Evolutionary conservation across 2,888 invertebrate species (phyloP), one percentile per base, ranked within the genome.

Genomic region (Lydus trimaculatus): DNA sequence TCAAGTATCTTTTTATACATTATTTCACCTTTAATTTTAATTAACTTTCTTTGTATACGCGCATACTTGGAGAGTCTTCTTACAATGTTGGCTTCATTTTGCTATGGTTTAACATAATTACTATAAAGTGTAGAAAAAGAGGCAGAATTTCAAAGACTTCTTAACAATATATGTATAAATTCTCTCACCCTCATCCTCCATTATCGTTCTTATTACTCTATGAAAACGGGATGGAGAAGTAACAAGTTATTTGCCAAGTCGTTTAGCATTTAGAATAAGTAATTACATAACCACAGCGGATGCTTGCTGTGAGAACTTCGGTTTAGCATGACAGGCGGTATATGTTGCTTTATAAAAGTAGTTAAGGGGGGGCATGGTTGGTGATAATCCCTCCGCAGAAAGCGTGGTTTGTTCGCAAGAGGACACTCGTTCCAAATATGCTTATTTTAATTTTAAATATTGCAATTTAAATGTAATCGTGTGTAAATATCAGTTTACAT

Each of bases 231-330:
- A 64, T 61, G 70, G 67, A 67, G 72, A 73, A 74, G 77, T 77
- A 79, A 78, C 78, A 79, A 79, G 77, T 80, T 79, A 79, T 80
- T 79, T 79, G 77, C 77, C 76, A 76, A 78, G 76, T 75, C 79
- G 78, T 77, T 80, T 78, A 77, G 77, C 77, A 76, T 77, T 77
- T 74, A 71, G 76, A 76, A 76, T 78, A 78, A 79, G 78, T 77
- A 78, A 78, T 79, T 78, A 79, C 75, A 76, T 78, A 77, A 78
- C 77, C 78, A 65, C 78, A 72, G 69, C 70, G 74, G 72, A 73
- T 74, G 73, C 72, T 73, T 69, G 73, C 71, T 69, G 74, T 68
- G 73, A 63, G 72, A 72, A 74, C 67, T 75, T 75, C 65, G 72
- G 72, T 74, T 75, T 69, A 64, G 71, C 63, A 71, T 71, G 71